phyloP scores from a whole-genome alignment of 2,888 invertebrate species.

The Ecliptopera silaceata region DNA sequence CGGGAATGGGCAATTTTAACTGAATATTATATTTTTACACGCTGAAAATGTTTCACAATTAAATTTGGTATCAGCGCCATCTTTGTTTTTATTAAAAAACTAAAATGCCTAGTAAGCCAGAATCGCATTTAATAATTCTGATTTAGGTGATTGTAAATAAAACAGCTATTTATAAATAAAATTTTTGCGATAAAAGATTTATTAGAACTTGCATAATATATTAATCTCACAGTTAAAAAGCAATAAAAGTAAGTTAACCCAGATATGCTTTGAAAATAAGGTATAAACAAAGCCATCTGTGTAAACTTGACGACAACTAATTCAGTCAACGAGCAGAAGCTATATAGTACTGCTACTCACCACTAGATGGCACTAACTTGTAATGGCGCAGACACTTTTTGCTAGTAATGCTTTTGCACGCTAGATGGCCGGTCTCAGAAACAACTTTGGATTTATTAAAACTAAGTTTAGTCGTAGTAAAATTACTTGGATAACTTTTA shows the following conservation, averaged over 20 bases:
- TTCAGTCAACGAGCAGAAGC: background rate
- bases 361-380: slow-evolving; percentile 29
- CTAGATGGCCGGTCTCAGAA: slow-evolving; percentile 15
- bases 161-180: too few relatives aligned
- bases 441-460: background rate
- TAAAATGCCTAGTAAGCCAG: too few relatives aligned
- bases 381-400: background rate
- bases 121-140: too few relatives aligned
- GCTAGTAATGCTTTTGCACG: slow-evolving; percentile 3
- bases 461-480: too few relatives aligned
- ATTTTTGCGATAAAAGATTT: too few relatives aligned
- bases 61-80: slow-evolving; percentile 6
- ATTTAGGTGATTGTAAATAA: too few relatives aligned
- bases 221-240: too few relatives aligned
- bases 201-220: too few relatives aligned
- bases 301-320: background rate
- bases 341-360: slow-evolving; percentile 16
- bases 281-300: slow-evolving; percentile 21
- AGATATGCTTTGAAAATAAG: too few relatives aligned
- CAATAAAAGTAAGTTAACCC: too few relatives aligned
- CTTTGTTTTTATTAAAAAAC: background rate
- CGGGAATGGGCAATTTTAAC: slow-evolving; percentile 9
- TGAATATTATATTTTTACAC: slow-evolving; percentile 2
- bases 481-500: too few relatives aligned
- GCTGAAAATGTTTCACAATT: background rate